These are phyloP conservation scores for Apodemus agrarius DNA, from an alignment of 2,797 vertebrate species.

Conservation along the genomic window DNA sequence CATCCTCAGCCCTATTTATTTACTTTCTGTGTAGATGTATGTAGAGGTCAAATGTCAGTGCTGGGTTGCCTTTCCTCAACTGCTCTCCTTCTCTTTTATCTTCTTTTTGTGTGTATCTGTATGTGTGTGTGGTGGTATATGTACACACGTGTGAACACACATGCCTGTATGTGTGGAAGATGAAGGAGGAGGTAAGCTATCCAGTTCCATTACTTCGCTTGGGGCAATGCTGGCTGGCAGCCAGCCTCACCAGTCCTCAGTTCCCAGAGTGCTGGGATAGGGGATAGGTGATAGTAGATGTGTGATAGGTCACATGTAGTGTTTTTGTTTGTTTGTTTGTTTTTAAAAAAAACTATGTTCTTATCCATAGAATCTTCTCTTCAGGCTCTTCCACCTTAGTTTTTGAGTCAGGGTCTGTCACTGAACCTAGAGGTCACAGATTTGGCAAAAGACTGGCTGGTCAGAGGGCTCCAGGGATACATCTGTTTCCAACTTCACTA, in stretches of 20 bases:
- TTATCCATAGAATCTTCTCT: background rate
- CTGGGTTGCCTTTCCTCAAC: background rate
- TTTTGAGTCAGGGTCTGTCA: background rate
- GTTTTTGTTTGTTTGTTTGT: no score
- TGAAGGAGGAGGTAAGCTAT: background rate
- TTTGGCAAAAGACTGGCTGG: no score
- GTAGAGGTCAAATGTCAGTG: background rate
- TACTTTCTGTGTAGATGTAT: background rate
- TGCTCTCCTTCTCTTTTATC: background rate
- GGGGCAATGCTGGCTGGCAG: background rate
- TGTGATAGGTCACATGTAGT: background rate
- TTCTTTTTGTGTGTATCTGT: background rate
- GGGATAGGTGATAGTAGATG: no score
- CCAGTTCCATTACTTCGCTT: background rate
- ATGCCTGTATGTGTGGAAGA: background rate
- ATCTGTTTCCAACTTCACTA: background rate
- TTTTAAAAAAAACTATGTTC: background rate
- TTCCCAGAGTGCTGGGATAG: background rate
- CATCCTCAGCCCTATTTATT: background rate
- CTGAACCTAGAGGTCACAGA: background rate
- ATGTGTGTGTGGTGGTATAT: no score
- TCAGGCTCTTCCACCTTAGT: background rate
- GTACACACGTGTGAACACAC: no score
- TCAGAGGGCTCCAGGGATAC: background rate
- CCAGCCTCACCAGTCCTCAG: background rate